Conservation (phyloP, 2,797 vertebrate species). For the Harpagifer antarcticus region DNA sequence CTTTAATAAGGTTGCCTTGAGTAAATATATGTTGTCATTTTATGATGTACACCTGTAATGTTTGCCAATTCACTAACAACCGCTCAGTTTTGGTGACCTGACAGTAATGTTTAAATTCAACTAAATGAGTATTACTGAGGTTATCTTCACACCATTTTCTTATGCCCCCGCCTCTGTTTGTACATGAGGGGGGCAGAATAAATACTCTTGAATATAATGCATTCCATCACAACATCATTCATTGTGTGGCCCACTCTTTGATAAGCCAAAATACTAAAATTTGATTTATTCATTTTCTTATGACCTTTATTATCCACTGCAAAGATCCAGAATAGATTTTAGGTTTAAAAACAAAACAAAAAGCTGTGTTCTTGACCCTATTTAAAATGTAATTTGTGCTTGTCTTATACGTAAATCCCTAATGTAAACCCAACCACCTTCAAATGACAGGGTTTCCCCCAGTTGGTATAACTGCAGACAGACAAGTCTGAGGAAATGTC, state of each 20-base stretch:
- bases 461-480: constrained; percentile 8
- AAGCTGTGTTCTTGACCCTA: not conserved
- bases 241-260: not conserved
- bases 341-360: not conserved
- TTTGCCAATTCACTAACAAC: not conserved
- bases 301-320: constrained; percentile 1
- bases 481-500: not conserved
- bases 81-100: not conserved
- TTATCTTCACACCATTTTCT: not conserved
- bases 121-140: not conserved
- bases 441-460: constrained; percentile 25
- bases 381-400: not conserved
- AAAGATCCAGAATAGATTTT: constrained; percentile 18
- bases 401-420: not conserved
- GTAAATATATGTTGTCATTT: not conserved
- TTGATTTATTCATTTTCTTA: not conserved
- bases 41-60: not conserved
- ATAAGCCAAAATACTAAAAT: not conserved
- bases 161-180: not conserved
- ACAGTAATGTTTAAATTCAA: not conserved
- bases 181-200: not conserved
- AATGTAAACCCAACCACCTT: not conserved
- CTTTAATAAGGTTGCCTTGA: not conserved
- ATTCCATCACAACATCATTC: not conserved
- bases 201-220: not conserved